phyloP scores from a whole-genome alignment of 2,888 invertebrate species.

The Lutraria lutraria region DNA sequence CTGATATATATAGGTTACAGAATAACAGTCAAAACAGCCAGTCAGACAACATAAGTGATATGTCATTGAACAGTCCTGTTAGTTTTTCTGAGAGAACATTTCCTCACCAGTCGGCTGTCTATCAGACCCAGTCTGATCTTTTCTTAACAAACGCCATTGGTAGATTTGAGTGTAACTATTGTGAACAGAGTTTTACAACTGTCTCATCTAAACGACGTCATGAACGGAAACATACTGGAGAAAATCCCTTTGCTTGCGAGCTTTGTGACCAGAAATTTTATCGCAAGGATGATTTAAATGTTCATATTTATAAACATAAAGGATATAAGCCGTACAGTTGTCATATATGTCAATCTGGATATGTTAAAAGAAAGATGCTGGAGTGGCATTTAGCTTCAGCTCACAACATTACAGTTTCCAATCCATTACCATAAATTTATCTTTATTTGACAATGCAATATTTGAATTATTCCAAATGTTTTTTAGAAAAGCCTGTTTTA shows the following conservation, averaged over 20 bases:
- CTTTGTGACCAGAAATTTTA: constrained; percentile 30
- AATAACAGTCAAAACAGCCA: not conserved
- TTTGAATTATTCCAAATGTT: not conserved
- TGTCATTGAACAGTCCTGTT: not conserved
- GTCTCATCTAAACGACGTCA: constrained; percentile 22
- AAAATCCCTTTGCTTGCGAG: constrained; percentile 33
- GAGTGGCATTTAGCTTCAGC: constrained; percentile 19
- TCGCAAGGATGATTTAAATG: constrained; percentile 38
- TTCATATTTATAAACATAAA: constrained; percentile 24
- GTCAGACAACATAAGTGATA: not conserved
- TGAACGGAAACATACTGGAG: constrained; percentile 38
- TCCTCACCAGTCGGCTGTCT: not conserved
- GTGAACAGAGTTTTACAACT: constrained; percentile 30
- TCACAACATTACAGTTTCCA: not conserved
- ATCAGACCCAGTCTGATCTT: not conserved
- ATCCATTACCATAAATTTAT: not conserved
- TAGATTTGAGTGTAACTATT: constrained; percentile 22
- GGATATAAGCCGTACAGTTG: constrained; percentile 32
- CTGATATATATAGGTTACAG: not conserved
- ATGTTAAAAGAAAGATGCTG: constrained; percentile 27
- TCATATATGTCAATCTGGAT: constrained; percentile 20
- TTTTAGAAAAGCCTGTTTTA: no score
- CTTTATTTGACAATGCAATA: not conserved
- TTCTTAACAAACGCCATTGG: not conserved
- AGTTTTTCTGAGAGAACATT: not conserved